A percentile compares a stretch with the other conserved stretches of the same genome.
These are phyloP conservation scores for Temnothorax curvispinosus DNA, from an alignment of 1,140 invertebrate genomes.

Conservation along the genomic window DNA sequence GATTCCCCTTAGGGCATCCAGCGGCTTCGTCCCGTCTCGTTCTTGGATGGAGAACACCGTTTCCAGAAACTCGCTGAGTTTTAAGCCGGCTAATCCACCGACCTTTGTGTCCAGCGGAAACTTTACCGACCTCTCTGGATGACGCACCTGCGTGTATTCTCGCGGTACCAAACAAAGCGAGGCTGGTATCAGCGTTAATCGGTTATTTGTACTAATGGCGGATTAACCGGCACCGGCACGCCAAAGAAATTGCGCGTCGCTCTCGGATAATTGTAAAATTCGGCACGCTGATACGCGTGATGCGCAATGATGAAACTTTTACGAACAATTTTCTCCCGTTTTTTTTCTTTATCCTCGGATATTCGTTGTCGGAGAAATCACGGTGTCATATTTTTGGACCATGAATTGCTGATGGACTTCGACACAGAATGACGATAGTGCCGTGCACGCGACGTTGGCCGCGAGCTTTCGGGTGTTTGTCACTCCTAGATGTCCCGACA, in stretches of 20 bases:
- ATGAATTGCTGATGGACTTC: not conserved
- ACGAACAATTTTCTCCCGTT: not conserved
- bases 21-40: not conserved
- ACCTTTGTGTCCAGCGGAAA: not conserved
- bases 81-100: not conserved
- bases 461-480: conserved; percentile 47
- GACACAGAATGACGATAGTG: conserved; percentile 6
- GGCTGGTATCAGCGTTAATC: not conserved
- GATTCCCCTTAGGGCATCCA: conserved; percentile 39
- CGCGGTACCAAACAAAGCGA: conserved; percentile 23
- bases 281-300: not conserved
- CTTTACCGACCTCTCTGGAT: not conserved
- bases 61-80: not conserved
- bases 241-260: not conserved
- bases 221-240: not conserved
- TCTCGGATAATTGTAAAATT: not conserved
- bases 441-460: conserved; percentile 40
- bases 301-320: not conserved
- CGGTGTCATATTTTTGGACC: not conserved
- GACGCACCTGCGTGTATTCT: conserved; percentile 9
- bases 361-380: not conserved
- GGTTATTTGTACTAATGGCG: not conserved
- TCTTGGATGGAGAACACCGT: not conserved
- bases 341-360: not conserved
- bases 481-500: conserved; percentile 80